phyloP scores from a whole-genome alignment of 2,888 invertebrate genomes.

The Tineola bisselliella region DNA sequence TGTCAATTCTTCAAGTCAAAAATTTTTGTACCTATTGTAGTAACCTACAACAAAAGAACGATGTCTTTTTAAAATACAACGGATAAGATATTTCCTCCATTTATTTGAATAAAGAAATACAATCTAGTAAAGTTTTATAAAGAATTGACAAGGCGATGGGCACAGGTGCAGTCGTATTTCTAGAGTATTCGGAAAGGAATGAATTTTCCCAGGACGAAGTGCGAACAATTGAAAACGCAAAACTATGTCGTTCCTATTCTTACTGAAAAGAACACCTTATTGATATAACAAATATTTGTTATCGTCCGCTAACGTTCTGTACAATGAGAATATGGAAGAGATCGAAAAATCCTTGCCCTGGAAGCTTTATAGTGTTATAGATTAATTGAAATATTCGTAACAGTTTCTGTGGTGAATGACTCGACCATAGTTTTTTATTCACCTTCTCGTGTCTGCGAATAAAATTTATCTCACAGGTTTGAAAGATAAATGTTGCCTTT shows the following conservation, averaged over 20 bases:
- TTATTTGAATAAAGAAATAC: conserved; percentile 6
- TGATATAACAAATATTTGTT: neutral
- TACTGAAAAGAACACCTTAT: neutral
- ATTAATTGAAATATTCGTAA: neutral
- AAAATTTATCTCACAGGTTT: conserved; percentile 53
- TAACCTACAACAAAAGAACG: neutral
- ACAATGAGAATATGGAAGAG: neutral
- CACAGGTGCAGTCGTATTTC: conserved; percentile 11
- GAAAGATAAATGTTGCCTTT: conserved; percentile 45
- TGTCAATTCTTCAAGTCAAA: neutral
- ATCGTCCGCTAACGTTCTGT: neutral
- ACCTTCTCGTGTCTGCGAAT: conserved; percentile 17
- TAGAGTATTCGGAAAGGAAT: conserved; percentile 4
- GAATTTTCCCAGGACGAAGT: conserved; percentile 9
- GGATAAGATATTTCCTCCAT: neutral
- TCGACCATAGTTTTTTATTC: neutral
- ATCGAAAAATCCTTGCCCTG: neutral
- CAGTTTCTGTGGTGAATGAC: neutral
- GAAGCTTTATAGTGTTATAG: neutral
- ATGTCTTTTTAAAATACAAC: neutral
- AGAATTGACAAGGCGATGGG: conserved; percentile 12
- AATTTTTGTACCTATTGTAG: no score
- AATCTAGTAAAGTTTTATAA: conserved; percentile 11
- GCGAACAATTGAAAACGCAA: conserved; percentile 10
- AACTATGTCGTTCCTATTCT: neutral